Conservation (phyloP, 2,888 invertebrate genomes). For the Parochlus steinenii region DNA sequence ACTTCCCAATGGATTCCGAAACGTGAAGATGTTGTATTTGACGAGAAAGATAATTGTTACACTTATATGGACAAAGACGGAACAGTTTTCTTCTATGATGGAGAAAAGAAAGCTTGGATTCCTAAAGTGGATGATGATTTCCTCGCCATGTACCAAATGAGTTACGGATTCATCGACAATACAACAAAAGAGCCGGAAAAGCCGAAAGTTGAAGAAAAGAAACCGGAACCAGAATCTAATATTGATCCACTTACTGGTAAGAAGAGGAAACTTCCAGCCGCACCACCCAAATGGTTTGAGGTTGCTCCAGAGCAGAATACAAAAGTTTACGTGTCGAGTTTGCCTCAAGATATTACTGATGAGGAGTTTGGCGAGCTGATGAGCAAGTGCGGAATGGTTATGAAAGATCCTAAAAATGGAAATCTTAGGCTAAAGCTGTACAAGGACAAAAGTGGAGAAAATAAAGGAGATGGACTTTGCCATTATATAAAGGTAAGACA, state of each 20-base stretch:
- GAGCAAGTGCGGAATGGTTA: conserved; percentile 91
- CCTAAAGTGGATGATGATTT: conserved; percentile 95
- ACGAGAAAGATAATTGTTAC: conserved; percentile 47
- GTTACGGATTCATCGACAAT: conserved; percentile 69
- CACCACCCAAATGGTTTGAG: conserved; percentile 73
- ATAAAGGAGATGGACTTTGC: conserved; percentile 94
- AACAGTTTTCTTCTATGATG: conserved; percentile 81
- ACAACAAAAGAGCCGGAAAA: conserved; percentile 21
- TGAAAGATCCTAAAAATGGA: conserved; percentile 63
- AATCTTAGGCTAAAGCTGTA: conserved; percentile 88
- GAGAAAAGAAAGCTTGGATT: conserved; percentile 83
- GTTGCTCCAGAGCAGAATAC: conserved; percentile 75
- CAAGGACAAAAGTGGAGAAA: conserved; percentile 55
- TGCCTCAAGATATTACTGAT: conserved; percentile 76
- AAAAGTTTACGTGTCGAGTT: conserved; percentile 87
- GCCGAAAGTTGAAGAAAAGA: conserved; percentile 18
- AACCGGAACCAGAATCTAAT: conserved; percentile 20
- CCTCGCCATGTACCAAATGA: conserved; percentile 90
- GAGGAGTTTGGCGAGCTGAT: conserved; percentile 83
- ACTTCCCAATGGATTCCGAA: conserved; percentile 40
- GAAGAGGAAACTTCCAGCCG: conserved; percentile 36
- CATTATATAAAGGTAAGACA: conserved; percentile 78
- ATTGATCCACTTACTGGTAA: too few species aligned
- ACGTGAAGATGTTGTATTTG: conserved; percentile 35
- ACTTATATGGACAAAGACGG: conserved; percentile 78